phyloP scores from a whole-genome alignment of 1,140 invertebrate species.

The Bombyx mandarina region DNA sequence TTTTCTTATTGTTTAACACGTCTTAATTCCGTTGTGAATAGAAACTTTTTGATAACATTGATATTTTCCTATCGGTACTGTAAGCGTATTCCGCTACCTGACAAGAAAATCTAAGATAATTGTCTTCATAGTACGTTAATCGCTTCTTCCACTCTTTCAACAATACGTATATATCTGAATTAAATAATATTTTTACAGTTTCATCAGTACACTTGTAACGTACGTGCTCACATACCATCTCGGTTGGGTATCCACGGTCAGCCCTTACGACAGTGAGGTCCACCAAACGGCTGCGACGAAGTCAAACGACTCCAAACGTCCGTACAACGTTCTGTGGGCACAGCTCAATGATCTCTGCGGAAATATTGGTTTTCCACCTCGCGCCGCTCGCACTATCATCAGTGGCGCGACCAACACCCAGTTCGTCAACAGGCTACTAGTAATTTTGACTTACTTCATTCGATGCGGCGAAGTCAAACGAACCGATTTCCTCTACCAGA shows the following conservation, averaged over 20 bases:
- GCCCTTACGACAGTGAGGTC: conserved; percentile 54
- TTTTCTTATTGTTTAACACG: too few relatives aligned
- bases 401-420: conserved; percentile 78
- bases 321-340: conserved; percentile 88
- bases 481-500: conserved; percentile 40
- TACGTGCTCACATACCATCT: conserved; percentile 91
- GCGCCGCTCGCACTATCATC: conserved; percentile 84
- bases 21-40: too few relatives aligned
- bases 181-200: conserved; percentile 73
- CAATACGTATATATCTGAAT: too few relatives aligned
- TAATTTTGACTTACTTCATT: conserved; percentile 87
- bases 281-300: conserved; percentile 17
- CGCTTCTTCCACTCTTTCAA: too few relatives aligned
- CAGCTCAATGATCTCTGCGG: conserved; percentile 89
- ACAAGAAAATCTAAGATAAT: too few relatives aligned
- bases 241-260: conserved; percentile 89
- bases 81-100: too few relatives aligned
- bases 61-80: too few relatives aligned
- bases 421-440: conserved; percentile 77
- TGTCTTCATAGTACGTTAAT: too few relatives aligned
- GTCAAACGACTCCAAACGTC: conserved; percentile 22
- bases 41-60: too few relatives aligned
- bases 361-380: conserved; percentile 82
- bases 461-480: conserved; percentile 79
- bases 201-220: conserved; percentile 89